These are phyloP conservation scores for Prionailurus bengalensis DNA, from an alignment of 2,113 vertebrate species.

Conservation along the genomic window DNA sequence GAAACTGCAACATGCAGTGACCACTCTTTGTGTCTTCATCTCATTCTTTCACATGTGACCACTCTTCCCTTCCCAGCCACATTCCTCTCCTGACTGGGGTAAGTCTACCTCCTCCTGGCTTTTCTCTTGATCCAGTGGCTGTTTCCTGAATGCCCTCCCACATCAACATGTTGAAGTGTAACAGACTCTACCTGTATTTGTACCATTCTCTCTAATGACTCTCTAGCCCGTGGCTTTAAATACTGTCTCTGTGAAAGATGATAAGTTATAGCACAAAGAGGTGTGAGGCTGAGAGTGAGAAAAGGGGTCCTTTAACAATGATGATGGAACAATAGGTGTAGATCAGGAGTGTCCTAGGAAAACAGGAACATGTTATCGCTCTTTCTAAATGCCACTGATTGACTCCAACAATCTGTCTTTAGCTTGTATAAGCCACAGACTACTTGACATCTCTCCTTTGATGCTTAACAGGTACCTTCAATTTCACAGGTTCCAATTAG, in stretches of 20 bases:
- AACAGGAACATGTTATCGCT: background rate
- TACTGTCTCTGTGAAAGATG: background rate
- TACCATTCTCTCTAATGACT: background rate
- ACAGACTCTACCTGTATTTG: background rate
- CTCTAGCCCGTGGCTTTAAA: background rate
- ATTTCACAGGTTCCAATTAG: background rate
- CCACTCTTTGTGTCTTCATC: background rate
- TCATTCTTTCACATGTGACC: background rate
- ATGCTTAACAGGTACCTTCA: background rate
- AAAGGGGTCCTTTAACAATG: background rate
- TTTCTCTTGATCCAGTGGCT: background rate
- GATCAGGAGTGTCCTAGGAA: background rate
- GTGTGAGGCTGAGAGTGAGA: background rate
- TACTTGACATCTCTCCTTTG: background rate
- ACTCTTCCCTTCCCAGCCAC: background rate
- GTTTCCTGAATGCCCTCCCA: background rate
- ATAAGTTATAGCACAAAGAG: background rate
- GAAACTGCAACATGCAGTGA: background rate
- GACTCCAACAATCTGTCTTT: background rate
- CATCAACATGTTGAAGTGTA: background rate
- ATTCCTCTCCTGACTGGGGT: background rate
- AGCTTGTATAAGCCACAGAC: background rate
- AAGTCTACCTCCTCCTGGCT: background rate
- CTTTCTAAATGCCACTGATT: background rate
- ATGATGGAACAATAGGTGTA: background rate